Conservation (phyloP, 1,140 invertebrate species). For the Ostrea denselamellosa region DNA sequence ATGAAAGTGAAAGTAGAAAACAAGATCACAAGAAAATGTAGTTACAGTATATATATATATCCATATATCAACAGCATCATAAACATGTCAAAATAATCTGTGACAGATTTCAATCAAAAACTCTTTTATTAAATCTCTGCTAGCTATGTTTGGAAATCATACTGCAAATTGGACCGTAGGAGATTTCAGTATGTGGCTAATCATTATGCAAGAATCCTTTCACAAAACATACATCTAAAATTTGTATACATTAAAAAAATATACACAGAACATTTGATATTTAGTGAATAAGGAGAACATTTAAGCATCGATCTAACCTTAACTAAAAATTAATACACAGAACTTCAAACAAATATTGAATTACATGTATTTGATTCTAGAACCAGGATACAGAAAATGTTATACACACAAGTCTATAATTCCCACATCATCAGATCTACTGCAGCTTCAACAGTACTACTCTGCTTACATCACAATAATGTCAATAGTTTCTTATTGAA, state of each 20-base stretch:
- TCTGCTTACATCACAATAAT: not conserved
- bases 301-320: not conserved
- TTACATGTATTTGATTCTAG: not conserved
- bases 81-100: constrained; percentile 33
- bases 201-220: not conserved
- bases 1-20: constrained; percentile 28
- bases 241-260: constrained; percentile 37
- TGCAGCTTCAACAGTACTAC: not conserved
- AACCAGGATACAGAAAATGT: not conserved
- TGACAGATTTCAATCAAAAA: not conserved
- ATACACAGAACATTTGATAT: constrained; percentile 14
- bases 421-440: not conserved
- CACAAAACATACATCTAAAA: not conserved
- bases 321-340: not conserved
- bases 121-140: not conserved
- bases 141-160: not conserved
- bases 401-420: not conserved
- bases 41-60: constrained; percentile 36
- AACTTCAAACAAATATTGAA: not conserved
- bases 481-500: not conserved
- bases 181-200: not conserved
- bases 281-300: not conserved
- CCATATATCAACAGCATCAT: constrained; percentile 33
- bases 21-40: constrained; percentile 28
- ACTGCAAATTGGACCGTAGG: not conserved